phyloP scores from a whole-genome alignment of 2,113 vertebrate species.

The Tragelaphus imberbis region DNA sequence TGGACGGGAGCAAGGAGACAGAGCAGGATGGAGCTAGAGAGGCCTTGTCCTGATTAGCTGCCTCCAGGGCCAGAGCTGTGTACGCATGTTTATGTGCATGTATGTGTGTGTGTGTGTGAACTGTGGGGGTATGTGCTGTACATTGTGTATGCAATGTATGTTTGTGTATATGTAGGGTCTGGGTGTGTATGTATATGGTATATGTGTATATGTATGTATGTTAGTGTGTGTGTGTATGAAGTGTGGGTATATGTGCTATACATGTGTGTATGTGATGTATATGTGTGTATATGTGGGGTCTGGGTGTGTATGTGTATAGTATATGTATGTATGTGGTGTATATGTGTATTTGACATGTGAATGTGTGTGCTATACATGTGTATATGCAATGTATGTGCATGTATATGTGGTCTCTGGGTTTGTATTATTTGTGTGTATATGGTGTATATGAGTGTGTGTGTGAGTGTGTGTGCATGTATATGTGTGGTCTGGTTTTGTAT shows the following conservation, averaged over 20 bases:
- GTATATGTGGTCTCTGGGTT: background rate
- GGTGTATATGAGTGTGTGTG: background rate
- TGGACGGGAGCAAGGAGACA: background rate
- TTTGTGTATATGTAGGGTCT: no score
- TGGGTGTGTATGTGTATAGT: background rate
- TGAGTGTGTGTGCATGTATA: background rate
- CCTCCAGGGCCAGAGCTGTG: background rate
- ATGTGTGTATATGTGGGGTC: background rate
- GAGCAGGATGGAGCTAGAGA: background rate
- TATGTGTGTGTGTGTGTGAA: background rate
- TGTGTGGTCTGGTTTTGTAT: background rate
- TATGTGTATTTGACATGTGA: background rate
- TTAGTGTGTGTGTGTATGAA: background rate
- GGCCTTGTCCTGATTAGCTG: background rate
- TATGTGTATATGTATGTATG: background rate
- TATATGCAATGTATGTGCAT: background rate
- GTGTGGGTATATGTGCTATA: background rate
- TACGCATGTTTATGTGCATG: rapidly evolving
- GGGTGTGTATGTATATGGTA: no score
- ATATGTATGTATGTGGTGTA: background rate
- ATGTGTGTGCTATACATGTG: background rate
- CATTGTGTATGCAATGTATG: background rate
- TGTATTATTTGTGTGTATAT: background rate
- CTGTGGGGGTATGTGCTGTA: background rate
- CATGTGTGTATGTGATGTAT: background rate